Percentiles rank a stretch among this genome's conserved stretches.
phyloP scores from a whole-genome alignment of 2,797 vertebrate genomes.

The Tadarida brasiliensis region DNA sequence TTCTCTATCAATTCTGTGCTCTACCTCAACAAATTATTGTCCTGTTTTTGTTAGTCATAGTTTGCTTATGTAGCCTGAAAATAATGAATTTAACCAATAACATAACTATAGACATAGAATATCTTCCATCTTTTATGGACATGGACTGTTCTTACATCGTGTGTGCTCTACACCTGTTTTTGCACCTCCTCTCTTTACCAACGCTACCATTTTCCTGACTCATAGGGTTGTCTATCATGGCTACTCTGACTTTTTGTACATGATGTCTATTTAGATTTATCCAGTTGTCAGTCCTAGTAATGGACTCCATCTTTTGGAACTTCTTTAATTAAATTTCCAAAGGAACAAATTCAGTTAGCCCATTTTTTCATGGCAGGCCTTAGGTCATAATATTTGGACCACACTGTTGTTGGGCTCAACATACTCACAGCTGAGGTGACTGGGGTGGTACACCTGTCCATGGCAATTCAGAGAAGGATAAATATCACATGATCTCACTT shows the following conservation, averaged over 20 bases:
- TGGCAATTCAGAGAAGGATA: not conserved
- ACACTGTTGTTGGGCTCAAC: not conserved
- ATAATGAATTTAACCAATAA: not conserved
- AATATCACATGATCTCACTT: no score
- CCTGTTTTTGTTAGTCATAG: not conserved
- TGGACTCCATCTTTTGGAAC: not conserved
- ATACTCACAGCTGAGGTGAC: not conserved
- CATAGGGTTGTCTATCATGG: not conserved
- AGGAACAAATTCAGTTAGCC: not conserved
- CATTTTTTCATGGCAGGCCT: not conserved
- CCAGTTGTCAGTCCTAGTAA: not conserved
- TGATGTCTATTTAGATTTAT: not conserved
- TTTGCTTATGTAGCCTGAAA: not conserved
- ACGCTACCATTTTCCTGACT: not conserved
- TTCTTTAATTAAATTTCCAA: not conserved
- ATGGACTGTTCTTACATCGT: not conserved
- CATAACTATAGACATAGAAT: not conserved
- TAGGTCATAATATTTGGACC: not conserved
- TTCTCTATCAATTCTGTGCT: not conserved
- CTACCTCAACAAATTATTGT: not conserved
- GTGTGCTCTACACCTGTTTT: not conserved
- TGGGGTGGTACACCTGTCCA: fast-evolving
- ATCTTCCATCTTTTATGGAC: not conserved
- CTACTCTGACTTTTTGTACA: not conserved
- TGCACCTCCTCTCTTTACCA: not conserved